Base-by-base conservation (phyloP, 2,113 vertebrate species). In the Antennarius striatus region DNA sequence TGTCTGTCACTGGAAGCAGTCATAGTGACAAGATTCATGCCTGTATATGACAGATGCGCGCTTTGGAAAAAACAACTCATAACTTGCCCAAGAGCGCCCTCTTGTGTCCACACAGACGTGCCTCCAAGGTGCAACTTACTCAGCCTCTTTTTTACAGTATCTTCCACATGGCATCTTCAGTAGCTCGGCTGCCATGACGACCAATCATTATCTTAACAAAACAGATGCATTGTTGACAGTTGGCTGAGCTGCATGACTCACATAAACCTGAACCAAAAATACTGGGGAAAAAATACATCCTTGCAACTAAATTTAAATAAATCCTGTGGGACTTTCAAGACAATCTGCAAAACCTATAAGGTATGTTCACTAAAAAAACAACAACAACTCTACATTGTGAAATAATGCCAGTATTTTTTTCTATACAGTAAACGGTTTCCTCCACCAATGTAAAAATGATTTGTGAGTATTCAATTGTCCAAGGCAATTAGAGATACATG, bases 181-280 rank as follows among this genome's bases (percentile, higher is more conserved):
- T 47, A 42, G 50, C 66, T 78, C 65, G 32, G 71, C 75, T 78
- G 72, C 77, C 79, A 85, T 84, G 79, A 56, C 77, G 22, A 87
- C 83, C 68, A 70, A 39, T 65, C 75, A 77, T 82, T 88, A 89
- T 88, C 79, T 83, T 62, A 32, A 22, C 58, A 56, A 77, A 84
- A 67, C 87, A 90, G 68, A 85, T 12, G 55, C 10, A 48, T 14
- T 46, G 56, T 39, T 75, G 67, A 75, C 80, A 71, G 74, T 60
- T 78, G 45, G 63, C 56, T 65, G 61, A 65, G 60, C 58, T 56
- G 46, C 49, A 50, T 50, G 51, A 75, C 63, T 69, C 17, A 0
- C 48, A 68, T 15, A 30, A 61, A 65, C 28, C 17, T 22, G 49
- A 54, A 12, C 60, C 45, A 42, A 3, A 13, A 32, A 63, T 59